Evolutionary conservation across 1,140 invertebrate species (phyloP), one percentile per base, ranked within the genome.

Genomic region (Cheumatopsyche charites): DNA sequence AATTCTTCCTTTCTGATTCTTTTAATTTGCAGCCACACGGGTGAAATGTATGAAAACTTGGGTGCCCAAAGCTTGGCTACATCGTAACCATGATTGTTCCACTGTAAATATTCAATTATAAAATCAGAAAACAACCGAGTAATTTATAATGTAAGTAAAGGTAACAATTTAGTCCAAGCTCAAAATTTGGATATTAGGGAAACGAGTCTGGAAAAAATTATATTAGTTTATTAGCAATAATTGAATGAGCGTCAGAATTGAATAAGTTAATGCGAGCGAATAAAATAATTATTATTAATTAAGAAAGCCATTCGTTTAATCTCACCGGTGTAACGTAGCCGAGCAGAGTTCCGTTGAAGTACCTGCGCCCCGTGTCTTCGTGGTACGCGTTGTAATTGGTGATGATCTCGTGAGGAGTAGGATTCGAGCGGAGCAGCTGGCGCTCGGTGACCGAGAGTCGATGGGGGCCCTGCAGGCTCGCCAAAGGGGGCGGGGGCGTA

Each of bases 81-180:
- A 84, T 97, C 93, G 84, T 98, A 96, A 0, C 96, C 97, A 86
- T 94, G 92, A 71, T 86, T 90, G 81, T 98, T 98, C 97, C 97
- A 98, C 95, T 98, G 78, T 76, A 25, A 42, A 13, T 13, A 58
- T 21, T 52, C 13, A 58, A 25, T 36, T 9, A 9, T 4, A 36
- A 36, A 36, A 36, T 36, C 3, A 36, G 3, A 3, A 36, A 4
- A 36, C 29, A 4, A 36, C 9, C 29, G 29, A 36, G 3, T 36
- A 36, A 36, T 36, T 36, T n/a, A n/a, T n/a, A n/a, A n/a, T n/a
- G n/a, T n/a, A n/a, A n/a, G n/a, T n/a, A n/a, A n/a, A n/a, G n/a
- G n/a, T n/a, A n/a, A n/a, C n/a, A n/a, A n/a, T n/a, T n/a, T n/a
- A n/a, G n/a, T n/a, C n/a, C n/a, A n/a, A n/a, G n/a, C n/a, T n/a